phyloP scores from a whole-genome alignment of 2,797 vertebrate species.

The Falco novaeseelandiae region DNA sequence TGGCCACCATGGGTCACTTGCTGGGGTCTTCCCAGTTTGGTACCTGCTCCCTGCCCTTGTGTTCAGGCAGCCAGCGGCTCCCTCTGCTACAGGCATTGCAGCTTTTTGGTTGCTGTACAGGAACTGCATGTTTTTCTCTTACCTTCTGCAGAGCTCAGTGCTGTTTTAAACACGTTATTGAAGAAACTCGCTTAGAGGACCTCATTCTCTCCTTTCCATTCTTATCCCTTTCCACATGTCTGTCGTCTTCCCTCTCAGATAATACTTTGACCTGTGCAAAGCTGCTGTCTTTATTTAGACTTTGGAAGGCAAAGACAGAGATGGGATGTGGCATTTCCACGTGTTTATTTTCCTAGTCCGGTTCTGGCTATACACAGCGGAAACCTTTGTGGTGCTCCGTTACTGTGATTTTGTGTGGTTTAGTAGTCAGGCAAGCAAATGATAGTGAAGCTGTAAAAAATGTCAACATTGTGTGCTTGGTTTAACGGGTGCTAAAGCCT shows the following conservation, averaged over 20 bases:
- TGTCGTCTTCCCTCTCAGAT: neutral
- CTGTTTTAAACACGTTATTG: neutral
- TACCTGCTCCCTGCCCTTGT: neutral
- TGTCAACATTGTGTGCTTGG: rapidly evolving
- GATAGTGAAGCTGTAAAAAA: neutral
- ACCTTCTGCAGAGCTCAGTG: neutral
- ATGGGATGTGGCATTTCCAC: neutral
- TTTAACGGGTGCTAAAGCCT: neutral
- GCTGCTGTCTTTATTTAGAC: neutral
- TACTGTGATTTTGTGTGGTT: neutral
- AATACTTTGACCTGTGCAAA: neutral
- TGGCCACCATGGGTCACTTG: rapidly evolving
- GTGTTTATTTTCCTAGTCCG: neutral
- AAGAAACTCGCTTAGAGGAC: neutral
- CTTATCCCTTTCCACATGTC: neutral
- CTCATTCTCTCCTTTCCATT: neutral
- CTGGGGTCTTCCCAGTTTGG: neutral
- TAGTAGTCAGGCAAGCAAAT: neutral
- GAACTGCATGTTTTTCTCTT: neutral
- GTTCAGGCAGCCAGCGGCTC: neutral
- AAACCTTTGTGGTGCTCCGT: neutral
- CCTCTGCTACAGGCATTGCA: neutral
- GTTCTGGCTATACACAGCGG: neutral
- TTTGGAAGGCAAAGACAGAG: neutral
- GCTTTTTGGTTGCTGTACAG: neutral